Base-by-base conservation (phyloP, 2,888 invertebrate species). In the Metallyticus violacea region DNA sequence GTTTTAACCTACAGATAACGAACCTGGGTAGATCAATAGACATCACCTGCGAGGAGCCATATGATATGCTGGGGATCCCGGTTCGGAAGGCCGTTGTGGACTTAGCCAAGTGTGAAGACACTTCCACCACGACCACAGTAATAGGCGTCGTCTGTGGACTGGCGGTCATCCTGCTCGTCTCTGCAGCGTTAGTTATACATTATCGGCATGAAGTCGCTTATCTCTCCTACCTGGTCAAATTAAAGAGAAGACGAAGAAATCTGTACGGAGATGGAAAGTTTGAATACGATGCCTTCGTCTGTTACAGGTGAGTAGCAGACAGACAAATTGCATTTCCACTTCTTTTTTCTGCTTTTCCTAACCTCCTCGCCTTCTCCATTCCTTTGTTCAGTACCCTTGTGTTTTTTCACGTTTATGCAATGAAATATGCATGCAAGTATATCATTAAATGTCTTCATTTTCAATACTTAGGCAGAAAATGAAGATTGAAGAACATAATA, bases 201-300 rank as follows among this genome's bases (percentile, higher is more conserved):
- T 87, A 86, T 78, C 79, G 88, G 2, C 86, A 86, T 77, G 88
- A 88, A 29, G 77, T 86, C 2, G 82, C 85, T 6, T 88, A 88
- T 79, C 79, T 88, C 15, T 28, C 87, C 29, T 87, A 87, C 81
- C 79, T 88, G 25, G 27, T 88, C 30, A 85, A 78, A 77, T 77
- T 85, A 28, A 80, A 81, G 80, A 85, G 81, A 22, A 78, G 79
- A 40, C 26, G 83, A 4, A 62, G 25, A 7, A 26, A 62, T 28
- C 76, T 80, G 62, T 62, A 62, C 25, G 77, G 29, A 22, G 40
- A 79, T 6, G 85, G 77, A 5, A 78, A 86, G 26, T 87, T 79
- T 28, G 82, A 87, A 26, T 88, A 87, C 26, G 88, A 88, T 77
- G 87, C 87, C 25, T 88, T 88, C 76, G 87, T 88, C 6, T 88